A percentile compares a stretch with the other conserved stretches of the same genome.
phyloP scores from a whole-genome alignment of 2,888 invertebrate genomes.

The Lithodes maja region DNA sequence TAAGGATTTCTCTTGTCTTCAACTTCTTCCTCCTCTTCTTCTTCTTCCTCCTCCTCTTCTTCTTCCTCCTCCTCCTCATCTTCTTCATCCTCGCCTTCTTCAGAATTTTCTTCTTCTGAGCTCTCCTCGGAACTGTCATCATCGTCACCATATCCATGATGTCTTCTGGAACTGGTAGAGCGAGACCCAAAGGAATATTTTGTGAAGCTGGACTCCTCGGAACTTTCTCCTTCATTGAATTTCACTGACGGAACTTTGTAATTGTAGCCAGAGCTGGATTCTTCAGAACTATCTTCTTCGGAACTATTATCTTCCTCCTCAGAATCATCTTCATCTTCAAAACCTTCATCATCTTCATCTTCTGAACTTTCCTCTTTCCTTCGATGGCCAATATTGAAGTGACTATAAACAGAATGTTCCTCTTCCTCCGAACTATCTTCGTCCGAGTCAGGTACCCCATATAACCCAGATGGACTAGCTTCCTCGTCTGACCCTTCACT shows the following conservation, averaged over 20 bases:
- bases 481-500: too few relatives aligned
- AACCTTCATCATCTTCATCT: not conserved
- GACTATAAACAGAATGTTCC: not conserved
- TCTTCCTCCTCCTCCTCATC: not conserved
- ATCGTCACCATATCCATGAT: too few relatives aligned
- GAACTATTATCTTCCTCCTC: not conserved
- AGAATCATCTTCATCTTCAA: not conserved
- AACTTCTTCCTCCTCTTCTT: not conserved
- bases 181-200: too few relatives aligned
- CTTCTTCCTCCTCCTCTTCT: not conserved
- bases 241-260: too few relatives aligned
- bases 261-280: not conserved
- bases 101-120: not conserved
- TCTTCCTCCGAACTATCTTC: not conserved
- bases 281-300: not conserved
- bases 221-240: too few relatives aligned
- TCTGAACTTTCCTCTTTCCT: not conserved
- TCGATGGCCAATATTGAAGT: not conserved
- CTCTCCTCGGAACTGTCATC: not conserved
- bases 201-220: too few relatives aligned
- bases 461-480: too few relatives aligned
- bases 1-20: not conserved
- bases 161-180: too few relatives aligned
- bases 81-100: not conserved
- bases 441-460: not conserved